Conservation (phyloP, 2,888 invertebrate species). For the Plemyria rubiginata region DNA sequence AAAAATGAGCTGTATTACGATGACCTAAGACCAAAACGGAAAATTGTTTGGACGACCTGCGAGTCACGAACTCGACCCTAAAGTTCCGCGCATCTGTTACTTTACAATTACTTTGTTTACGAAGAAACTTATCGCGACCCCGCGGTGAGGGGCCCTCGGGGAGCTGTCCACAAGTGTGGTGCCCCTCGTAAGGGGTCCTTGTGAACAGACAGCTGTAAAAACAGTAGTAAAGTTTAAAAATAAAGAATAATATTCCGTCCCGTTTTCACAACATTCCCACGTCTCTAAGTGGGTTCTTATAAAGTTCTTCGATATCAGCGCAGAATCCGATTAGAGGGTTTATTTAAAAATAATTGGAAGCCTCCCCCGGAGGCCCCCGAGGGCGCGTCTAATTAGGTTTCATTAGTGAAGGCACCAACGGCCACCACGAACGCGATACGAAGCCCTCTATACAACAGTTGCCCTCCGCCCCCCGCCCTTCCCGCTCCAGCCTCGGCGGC, state of each 20-base stretch:
- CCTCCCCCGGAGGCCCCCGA: not conserved
- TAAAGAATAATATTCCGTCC: not conserved
- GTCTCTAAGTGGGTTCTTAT: slow-evolving; percentile 5
- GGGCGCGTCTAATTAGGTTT: slow-evolving; percentile 19
- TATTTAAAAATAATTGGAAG: slow-evolving; percentile 24
- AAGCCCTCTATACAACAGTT: no score
- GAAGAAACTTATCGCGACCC: slow-evolving; percentile 20
- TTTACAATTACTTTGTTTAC: slow-evolving; percentile 33
- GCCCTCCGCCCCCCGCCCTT: not conserved
- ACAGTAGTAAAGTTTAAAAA: not conserved
- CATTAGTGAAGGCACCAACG: slow-evolving; percentile 1
- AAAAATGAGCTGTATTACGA: slow-evolving; percentile 24
- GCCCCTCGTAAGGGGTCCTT: not conserved
- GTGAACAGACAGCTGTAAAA: not conserved
- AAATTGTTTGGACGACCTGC: slow-evolving; percentile 6
- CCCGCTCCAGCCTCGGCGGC: not conserved
- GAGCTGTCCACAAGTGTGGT: not conserved
- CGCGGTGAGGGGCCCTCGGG: slow-evolving; percentile 12
- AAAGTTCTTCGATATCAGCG: slow-evolving; percentile 6
- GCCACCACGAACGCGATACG: not conserved
- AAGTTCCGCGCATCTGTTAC: slow-evolving; percentile 37
- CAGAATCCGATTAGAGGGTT: slow-evolving; percentile 10
- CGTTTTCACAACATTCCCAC: not conserved
- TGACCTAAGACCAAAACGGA: slow-evolving; percentile 15
- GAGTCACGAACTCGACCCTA: slow-evolving; percentile 24